These are phyloP conservation scores for Iselma pallidipennis DNA, from an alignment of 2,888 invertebrate species.

Conservation along the genomic window DNA sequence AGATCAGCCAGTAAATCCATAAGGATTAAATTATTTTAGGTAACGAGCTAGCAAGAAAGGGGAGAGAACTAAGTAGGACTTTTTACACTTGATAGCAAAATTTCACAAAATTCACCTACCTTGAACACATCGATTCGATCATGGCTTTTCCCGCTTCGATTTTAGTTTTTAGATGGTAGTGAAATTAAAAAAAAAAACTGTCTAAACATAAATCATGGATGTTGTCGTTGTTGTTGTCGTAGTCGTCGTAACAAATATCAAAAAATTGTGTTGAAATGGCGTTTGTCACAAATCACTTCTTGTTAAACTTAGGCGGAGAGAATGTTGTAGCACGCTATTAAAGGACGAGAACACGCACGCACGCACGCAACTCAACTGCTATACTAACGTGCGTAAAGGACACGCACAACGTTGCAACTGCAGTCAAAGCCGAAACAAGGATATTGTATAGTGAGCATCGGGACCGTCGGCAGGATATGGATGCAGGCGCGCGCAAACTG, in stretches of 20 bases:
- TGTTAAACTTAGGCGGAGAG: slow-evolving; percentile 28
- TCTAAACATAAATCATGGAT: background rate
- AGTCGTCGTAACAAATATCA: background rate
- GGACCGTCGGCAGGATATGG: slow-evolving; percentile 32
- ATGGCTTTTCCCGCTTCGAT: background rate
- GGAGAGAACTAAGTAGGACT: background rate
- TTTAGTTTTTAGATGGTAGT: background rate
- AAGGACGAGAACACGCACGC: slow-evolving; percentile 31
- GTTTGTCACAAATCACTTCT: slow-evolving; percentile 25
- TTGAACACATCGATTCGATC: slow-evolving; percentile 21
- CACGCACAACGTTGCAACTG: slow-evolving; percentile 52
- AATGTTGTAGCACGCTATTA: slow-evolving; percentile 1
- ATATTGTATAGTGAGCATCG: slow-evolving; percentile 33
- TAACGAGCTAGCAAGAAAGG: slow-evolving; percentile 4
- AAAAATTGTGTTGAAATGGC: slow-evolving; percentile 5
- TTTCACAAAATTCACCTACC: slow-evolving; percentile 9
- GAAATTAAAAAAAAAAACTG: background rate
- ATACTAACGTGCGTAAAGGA: slow-evolving; percentile 40
- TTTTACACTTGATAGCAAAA: slow-evolving; percentile 14
- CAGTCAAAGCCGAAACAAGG: slow-evolving; percentile 37
- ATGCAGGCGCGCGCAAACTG: slow-evolving; percentile 56
- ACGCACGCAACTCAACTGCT: slow-evolving; percentile 44
- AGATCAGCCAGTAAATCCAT: slow-evolving; percentile 38
- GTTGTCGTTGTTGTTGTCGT: background rate
- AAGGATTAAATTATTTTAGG: slow-evolving; percentile 40